Evolutionary conservation across 1,140 invertebrate genomes (phyloP).

Genomic region (Polypedilum pembai): DNA sequence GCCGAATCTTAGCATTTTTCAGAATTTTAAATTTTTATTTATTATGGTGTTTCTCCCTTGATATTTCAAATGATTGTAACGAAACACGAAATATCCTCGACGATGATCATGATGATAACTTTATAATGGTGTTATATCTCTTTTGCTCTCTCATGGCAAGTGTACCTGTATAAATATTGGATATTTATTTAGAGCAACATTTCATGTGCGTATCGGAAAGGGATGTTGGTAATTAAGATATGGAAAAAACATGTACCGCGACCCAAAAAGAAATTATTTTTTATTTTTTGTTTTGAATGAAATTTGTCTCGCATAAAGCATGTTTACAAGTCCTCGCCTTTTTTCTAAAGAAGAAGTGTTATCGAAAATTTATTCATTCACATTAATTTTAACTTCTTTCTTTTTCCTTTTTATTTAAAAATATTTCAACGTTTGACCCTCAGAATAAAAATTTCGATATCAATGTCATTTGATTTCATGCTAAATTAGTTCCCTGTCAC

Average conservation of each 20-base stretch:
- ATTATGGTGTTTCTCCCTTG: too few species aligned
- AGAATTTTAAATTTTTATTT: too few species aligned
- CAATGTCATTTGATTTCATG: too few species aligned
- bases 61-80: too few species aligned
- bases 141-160: not conserved
- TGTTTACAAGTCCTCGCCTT: not conserved
- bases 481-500: too few species aligned
- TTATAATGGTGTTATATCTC: not conserved
- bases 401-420: not conserved
- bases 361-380: constrained; percentile 4
- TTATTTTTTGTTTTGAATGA: not conserved
- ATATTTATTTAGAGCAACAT: constrained; percentile 1
- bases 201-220: not conserved
- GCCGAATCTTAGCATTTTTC: too few species aligned
- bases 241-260: not conserved
- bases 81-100: not conserved
- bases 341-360: not conserved
- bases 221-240: constrained; percentile 11
- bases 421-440: too few species aligned
- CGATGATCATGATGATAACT: not conserved
- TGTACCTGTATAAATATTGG: constrained; percentile 15
- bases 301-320: constrained; percentile 10
- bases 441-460: too few species aligned
- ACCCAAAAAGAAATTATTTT: constrained; percentile 6
- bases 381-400: constrained; percentile 1